Conservation (phyloP, 2,113 vertebrate species). For the Pangasianodon gigas region DNA sequence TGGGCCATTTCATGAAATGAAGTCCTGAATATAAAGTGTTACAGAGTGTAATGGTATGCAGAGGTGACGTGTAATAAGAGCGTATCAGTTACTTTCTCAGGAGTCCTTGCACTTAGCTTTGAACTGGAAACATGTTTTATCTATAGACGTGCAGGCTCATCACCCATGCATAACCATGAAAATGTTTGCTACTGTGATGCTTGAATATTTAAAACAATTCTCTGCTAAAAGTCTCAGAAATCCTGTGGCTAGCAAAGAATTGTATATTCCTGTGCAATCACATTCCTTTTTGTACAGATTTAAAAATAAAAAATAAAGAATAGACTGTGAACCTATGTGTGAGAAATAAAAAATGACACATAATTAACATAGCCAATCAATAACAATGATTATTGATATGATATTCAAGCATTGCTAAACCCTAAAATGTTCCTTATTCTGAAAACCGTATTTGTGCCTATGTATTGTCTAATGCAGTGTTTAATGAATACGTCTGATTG, state of each 20-base stretch:
- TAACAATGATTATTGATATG: slow-evolving; percentile 46
- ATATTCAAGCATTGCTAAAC: slow-evolving; percentile 71
- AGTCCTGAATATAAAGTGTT: slow-evolving; percentile 10
- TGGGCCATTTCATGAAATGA: slow-evolving; percentile 25
- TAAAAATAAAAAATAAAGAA: not conserved
- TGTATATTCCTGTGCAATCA: slow-evolving; percentile 23
- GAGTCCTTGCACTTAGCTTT: slow-evolving; percentile 8
- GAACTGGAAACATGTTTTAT: slow-evolving; percentile 9
- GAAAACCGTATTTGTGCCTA: slow-evolving; percentile 53
- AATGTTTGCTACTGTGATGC: slow-evolving; percentile 63
- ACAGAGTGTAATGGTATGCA: slow-evolving; percentile 46
- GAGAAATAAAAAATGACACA: slow-evolving; percentile 29
- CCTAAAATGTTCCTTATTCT: slow-evolving; percentile 39
- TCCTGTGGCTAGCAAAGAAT: slow-evolving; percentile 29
- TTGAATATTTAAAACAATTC: slow-evolving; percentile 65
- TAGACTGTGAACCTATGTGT: slow-evolving; percentile 3
- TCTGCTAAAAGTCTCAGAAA: slow-evolving; percentile 25
- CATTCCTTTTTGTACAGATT: slow-evolving; percentile 23
- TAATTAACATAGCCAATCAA: slow-evolving; percentile 36
- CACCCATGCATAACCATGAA: slow-evolving; percentile 64
- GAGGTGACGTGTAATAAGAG: slow-evolving; percentile 39
- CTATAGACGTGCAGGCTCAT: slow-evolving; percentile 32
- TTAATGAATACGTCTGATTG: slow-evolving; percentile 50
- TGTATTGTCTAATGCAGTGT: slow-evolving; percentile 64
- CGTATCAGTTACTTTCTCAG: slow-evolving; percentile 8